Percentiles rank a stretch among this genome's conserved stretches.
Conservation (phyloP, 2,888 invertebrate species). For the Dione vanillae region DNA sequence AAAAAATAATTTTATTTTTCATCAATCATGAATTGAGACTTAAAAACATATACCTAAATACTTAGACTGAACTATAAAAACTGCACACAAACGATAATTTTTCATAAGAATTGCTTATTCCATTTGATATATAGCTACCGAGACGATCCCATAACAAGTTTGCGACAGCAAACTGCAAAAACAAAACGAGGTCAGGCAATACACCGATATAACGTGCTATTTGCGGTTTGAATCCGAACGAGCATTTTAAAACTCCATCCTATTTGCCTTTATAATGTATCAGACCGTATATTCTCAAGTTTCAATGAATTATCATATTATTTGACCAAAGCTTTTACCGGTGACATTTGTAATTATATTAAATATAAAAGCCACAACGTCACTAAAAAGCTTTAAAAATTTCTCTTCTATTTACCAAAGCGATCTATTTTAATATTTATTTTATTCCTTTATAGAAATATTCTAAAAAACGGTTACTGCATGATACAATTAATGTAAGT, state of each 20-base stretch:
- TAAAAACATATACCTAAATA: neutral
- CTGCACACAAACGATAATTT: neutral
- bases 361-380: constrained; percentile 12
- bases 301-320: constrained; percentile 21
- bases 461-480: neutral
- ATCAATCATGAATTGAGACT: no score
- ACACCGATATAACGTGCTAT: constrained; percentile 38
- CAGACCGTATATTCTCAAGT: constrained; percentile 2
- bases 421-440: neutral
- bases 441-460: neutral
- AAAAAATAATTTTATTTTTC: no score
- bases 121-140: neutral
- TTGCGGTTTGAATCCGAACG: constrained; percentile 36
- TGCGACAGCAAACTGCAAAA: constrained; percentile 34
- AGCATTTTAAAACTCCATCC: constrained; percentile 33
- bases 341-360: constrained; percentile 21
- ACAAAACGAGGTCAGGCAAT: constrained; percentile 39
- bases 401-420: constrained; percentile 3
- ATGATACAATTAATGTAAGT: neutral
- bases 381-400: neutral
- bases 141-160: constrained; percentile 22
- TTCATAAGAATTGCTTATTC: neutral
- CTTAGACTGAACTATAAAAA: neutral
- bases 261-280: constrained; percentile 23
- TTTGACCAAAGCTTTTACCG: constrained; percentile 8